Conservation (phyloP, 2,888 invertebrate genomes). For the Noctua comes region DNA sequence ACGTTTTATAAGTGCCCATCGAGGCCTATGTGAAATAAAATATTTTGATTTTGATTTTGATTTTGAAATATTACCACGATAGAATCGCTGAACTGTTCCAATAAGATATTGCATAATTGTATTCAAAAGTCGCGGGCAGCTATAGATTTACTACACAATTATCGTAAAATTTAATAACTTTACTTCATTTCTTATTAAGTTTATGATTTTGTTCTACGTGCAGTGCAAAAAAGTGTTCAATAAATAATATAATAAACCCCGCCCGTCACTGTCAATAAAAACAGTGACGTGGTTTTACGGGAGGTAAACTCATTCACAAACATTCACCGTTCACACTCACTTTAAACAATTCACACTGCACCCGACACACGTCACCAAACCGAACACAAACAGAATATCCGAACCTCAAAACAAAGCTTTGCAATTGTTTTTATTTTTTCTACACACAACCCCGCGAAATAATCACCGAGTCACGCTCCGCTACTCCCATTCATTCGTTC, state of each 20-base stretch:
- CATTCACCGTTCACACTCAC: constrained; percentile 8
- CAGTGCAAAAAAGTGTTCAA: neutral
- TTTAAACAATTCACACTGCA: constrained; percentile 49
- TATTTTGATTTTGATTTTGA: no score
- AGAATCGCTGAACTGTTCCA: no score
- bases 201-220: no score
- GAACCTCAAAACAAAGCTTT: constrained; percentile 40
- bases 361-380: constrained; percentile 48
- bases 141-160: no score
- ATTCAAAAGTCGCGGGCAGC: no score
- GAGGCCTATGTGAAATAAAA: no score
- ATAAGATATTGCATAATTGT: no score
- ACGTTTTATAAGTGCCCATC: no score
- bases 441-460: constrained; percentile 54
- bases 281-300: neutral
- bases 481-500: constrained; percentile 61
- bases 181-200: no score
- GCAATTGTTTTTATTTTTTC: constrained; percentile 54
- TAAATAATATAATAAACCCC: neutral
- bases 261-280: constrained; percentile 7
- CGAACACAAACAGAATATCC: constrained; percentile 43
- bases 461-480: constrained; percentile 62
- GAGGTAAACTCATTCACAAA: constrained; percentile 10
- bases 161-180: no score
- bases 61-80: no score